Conservation (phyloP, 2,888 invertebrate species). For the Lasioglossum leucozonium region DNA sequence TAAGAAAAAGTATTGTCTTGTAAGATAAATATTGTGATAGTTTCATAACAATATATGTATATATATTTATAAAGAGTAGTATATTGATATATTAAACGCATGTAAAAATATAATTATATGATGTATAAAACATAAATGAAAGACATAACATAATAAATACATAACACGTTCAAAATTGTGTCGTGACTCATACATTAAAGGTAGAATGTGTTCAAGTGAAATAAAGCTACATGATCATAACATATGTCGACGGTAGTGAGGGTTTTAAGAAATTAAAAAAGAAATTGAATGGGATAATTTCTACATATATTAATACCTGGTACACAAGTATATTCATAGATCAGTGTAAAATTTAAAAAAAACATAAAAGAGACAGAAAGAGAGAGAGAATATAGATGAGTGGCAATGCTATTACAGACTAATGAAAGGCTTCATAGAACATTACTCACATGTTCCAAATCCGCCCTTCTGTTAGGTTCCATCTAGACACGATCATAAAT, state of each 20-base stretch:
- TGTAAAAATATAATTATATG: slow-evolving; percentile 41
- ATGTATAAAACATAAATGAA: slow-evolving; percentile 34
- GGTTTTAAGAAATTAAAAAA: slow-evolving; percentile 17
- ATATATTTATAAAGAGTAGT: not conserved
- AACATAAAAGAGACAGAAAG: not conserved
- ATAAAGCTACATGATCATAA: not conserved
- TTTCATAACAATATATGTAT: not conserved
- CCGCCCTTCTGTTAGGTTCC: slow-evolving; percentile 93
- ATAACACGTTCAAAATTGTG: not conserved
- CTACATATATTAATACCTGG: not conserved
- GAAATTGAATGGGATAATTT: slow-evolving; percentile 3
- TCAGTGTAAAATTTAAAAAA: slow-evolving; percentile 29
- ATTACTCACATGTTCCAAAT: slow-evolving; percentile 92
- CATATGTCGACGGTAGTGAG: not conserved
- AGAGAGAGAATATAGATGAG: slow-evolving; percentile 26
- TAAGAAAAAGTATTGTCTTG: slow-evolving; percentile 18
- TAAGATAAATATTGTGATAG: not conserved
- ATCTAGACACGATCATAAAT: slow-evolving; percentile 87
- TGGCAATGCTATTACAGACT: slow-evolving; percentile 36
- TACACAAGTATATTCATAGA: not conserved
- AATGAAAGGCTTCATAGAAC: slow-evolving; percentile 72
- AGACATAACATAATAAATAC: slow-evolving; percentile 50
- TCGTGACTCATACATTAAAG: slow-evolving; percentile 4
- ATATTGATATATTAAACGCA: slow-evolving; percentile 12
- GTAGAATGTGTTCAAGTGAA: not conserved